Percentiles rank a stretch among this genome's conserved stretches.
Evolutionary conservation across 2,888 invertebrate species (phyloP).

Genomic region (Terebella lapidaria): DNA sequence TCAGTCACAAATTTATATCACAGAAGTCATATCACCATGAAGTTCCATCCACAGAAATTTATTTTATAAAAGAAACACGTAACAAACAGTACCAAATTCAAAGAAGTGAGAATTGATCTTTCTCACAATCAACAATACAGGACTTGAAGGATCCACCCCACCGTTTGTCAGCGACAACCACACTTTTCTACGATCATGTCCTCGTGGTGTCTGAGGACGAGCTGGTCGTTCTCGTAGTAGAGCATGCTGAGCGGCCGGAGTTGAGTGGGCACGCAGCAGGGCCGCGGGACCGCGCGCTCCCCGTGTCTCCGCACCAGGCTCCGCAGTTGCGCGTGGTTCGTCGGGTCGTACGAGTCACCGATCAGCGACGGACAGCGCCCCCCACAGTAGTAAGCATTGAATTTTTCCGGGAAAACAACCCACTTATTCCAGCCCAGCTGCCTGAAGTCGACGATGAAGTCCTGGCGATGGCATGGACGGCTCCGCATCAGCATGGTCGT

Average conservation of each 20-base stretch:
- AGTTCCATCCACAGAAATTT: no score
- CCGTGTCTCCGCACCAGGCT: slow-evolving; percentile 42
- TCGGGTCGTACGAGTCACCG: slow-evolving; percentile 33
- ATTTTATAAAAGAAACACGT: no score
- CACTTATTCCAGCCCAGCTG: slow-evolving; percentile 46
- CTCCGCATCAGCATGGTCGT: no score
- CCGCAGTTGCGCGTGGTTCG: slow-evolving; percentile 50
- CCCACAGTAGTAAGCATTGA: slow-evolving; percentile 41
- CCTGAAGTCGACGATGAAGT: slow-evolving; percentile 44
- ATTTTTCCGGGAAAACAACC: slow-evolving; percentile 45
- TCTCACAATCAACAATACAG: background rate
- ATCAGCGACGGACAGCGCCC: slow-evolving; percentile 43
- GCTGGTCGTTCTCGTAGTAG: slow-evolving; percentile 44
- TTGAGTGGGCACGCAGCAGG: slow-evolving; percentile 48
- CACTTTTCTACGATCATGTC: slow-evolving; percentile 46
- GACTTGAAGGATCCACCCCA: background rate
- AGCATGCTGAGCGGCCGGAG: slow-evolving; percentile 44
- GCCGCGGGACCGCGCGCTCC: slow-evolving; percentile 29
- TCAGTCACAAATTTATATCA: no score
- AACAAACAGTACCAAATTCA: no score
- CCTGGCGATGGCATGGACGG: slow-evolving; percentile 24
- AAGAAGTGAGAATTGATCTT: no score
- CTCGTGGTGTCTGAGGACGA: slow-evolving; percentile 45
- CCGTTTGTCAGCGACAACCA: slow-evolving; percentile 33
- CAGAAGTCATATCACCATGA: no score